A percentile compares a stretch with the other conserved stretches of the same genome.
Conservation (phyloP, 2,113 vertebrate species). For the Dromaius novaehollandiae region DNA sequence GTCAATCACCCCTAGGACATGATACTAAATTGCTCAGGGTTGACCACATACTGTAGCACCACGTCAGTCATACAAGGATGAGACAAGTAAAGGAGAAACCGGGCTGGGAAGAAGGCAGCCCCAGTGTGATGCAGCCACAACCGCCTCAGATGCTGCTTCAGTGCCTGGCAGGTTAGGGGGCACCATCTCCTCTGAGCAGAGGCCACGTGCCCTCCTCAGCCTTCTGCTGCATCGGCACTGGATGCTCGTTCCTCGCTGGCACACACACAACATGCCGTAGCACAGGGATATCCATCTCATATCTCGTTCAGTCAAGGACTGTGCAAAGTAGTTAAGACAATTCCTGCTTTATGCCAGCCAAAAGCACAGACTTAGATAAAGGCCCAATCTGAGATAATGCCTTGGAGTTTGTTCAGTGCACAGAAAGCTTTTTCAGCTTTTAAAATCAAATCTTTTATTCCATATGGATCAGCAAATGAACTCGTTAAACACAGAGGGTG, state of each 20-base stretch:
- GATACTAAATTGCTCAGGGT: background rate
- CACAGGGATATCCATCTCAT: background rate
- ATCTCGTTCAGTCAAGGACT: background rate
- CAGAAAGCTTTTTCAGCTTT: background rate
- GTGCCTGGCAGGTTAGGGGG: background rate
- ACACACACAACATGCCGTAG: background rate
- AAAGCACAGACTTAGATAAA: background rate
- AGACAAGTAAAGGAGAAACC: background rate
- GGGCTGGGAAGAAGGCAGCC: background rate
- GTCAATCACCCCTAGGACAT: background rate
- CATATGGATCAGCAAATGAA: background rate
- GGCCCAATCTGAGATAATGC: background rate
- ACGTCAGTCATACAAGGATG: background rate
- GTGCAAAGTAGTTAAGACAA: background rate
- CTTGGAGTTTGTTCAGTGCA: background rate
- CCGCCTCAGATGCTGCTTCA: background rate
- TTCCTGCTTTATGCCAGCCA: background rate
- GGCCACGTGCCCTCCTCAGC: background rate
- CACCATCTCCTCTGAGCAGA: background rate
- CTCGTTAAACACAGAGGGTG: background rate
- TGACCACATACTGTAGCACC: background rate
- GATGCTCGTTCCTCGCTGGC: background rate
- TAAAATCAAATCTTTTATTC: background rate
- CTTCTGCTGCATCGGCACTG: background rate
- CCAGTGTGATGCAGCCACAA: background rate